Percentiles rank a stretch among this genome's conserved stretches.
Evolutionary conservation across 2,113 vertebrate species (phyloP).

Genomic region (Rhea americana): DNA sequence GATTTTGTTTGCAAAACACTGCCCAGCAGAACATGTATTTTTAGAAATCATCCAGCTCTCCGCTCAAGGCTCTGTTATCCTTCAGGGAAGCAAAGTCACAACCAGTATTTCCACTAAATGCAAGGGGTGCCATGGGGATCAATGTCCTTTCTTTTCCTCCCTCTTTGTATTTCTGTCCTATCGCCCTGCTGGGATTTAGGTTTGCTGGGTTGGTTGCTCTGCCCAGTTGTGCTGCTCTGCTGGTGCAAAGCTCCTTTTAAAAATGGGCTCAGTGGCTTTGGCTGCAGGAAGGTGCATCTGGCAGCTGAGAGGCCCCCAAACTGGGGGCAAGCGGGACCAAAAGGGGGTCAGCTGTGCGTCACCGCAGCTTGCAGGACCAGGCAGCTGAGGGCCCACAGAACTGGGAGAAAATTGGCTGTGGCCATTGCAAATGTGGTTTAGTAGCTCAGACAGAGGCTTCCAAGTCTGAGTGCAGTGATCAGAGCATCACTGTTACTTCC

Average conservation of each 20-base stretch:
- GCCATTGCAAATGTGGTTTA: neutral
- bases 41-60: neutral
- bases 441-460: too few relatives aligned
- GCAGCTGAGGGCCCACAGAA: neutral
- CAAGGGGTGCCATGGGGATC: neutral
- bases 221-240: neutral
- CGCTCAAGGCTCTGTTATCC: neutral
- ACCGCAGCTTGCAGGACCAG: neutral
- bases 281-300: neutral
- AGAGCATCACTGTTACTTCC: neutral
- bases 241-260: neutral
- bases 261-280: neutral
- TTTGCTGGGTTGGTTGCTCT: neutral
- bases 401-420: neutral
- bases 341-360: neutral
- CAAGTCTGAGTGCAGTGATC: neutral
- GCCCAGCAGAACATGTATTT: neutral
- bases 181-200: neutral
- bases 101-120: neutral
- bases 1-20: neutral
- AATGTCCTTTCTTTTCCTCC: neutral
- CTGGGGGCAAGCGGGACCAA: neutral
- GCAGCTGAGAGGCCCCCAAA: neutral
- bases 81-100: neutral
- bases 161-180: neutral